A percentile compares a stretch with the other conserved stretches of the same genome.
phyloP scores from a whole-genome alignment of 2,888 invertebrate species.

The Theristus sp. region DNA sequence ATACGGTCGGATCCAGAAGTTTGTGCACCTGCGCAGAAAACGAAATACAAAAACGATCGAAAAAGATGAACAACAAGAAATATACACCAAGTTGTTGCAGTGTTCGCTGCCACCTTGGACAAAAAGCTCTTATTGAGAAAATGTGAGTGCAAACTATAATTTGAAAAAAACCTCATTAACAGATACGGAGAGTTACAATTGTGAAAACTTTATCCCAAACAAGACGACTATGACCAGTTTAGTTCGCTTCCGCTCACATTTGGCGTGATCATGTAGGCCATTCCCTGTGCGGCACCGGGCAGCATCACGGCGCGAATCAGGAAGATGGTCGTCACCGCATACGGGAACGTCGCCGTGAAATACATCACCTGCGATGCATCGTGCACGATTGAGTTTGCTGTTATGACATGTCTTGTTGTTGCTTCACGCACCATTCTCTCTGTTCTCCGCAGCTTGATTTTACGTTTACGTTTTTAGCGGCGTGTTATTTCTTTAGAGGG shows the following conservation, averaged over 20 bases:
- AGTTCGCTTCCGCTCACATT: no score
- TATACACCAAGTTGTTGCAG: no score
- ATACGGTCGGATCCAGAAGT: conserved; percentile 64
- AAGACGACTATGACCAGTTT: no score
- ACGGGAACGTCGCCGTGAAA: conserved; percentile 85
- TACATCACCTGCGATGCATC: conserved; percentile 53
- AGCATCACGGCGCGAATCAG: conserved; percentile 72
- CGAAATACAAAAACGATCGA: not conserved
- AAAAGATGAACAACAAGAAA: no score
- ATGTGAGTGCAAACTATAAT: no score
- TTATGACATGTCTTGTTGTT: not conserved
- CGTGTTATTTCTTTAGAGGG: no score
- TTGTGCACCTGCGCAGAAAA: conserved; percentile 50
- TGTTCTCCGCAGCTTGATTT: not conserved
- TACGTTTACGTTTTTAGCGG: not conserved
- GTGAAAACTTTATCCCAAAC: no score
- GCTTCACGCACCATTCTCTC: not conserved
- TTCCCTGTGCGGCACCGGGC: conserved; percentile 63
- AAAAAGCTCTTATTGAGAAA: no score
- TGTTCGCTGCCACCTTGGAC: no score
- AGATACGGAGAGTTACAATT: no score
- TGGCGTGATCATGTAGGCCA: conserved; percentile 75
- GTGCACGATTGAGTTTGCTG: not conserved
- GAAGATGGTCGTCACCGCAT: conserved; percentile 77
- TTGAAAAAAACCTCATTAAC: no score